Evolutionary conservation across 2,113 vertebrate species (phyloP), one percentile per base, ranked within the genome.

Genomic region (Chlorodrepanis virens): DNA sequence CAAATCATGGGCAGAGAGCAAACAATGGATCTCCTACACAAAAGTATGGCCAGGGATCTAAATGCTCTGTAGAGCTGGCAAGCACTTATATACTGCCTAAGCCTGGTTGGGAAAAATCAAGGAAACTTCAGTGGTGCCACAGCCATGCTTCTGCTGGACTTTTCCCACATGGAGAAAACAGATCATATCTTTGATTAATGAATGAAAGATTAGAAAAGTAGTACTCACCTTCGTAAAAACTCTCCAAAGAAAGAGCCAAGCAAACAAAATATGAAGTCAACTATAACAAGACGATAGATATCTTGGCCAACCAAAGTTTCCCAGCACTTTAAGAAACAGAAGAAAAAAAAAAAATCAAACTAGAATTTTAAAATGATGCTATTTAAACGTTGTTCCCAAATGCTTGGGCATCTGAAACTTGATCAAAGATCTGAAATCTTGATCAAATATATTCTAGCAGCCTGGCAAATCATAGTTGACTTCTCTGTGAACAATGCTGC

Each of bases 261-360:
- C 94, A 99, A 97, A 39, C 98, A 98, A 96, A 99, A 99, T 40
- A 99, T 67, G 72, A 99, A 99, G 96, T 99, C 99, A 85, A 98
- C 93, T 45, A 99, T 89, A 71, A 99, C 97, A 88, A 99, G 98
- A 10, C 99, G 98, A 97, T 99, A 99, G 87, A 99, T 98, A 68
- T 99, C 98, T 96, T 99, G 99, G 82, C 99, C 99, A 42, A 99
- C 96, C 64, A 98, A 92, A 17, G 98, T 98, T 97, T 99, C 99
- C 99, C 99, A 99, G 89, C 99, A 99, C 99, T 99, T 93, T 5
- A 56, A 19, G 69, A 65, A 83, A 25, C 2, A 64, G 83, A n/a
- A 72, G 2, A 27, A 12, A 53, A 68, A 69, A 69, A 35, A 39
- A 14, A 16, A 39, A n/a, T 14, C n/a, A 7, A 65, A 69, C 9